These are phyloP conservation scores for Oscheius sp. DNA, from an alignment of 2,888 invertebrate genomes.

Conservation along the genomic window DNA sequence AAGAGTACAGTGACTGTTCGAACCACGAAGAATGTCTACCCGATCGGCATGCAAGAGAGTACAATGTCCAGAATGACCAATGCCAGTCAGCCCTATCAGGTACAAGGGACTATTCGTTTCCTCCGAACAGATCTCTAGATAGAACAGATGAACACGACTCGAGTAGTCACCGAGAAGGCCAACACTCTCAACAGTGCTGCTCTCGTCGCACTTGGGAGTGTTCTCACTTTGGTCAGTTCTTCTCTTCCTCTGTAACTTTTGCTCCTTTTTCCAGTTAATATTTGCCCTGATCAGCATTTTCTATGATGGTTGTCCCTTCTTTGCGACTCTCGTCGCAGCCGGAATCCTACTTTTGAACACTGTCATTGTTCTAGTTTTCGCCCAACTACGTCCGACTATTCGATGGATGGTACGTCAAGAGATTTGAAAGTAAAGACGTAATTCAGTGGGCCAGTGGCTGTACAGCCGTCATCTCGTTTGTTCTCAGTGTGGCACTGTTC, in stretches of 20 bases:
- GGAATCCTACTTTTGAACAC: slow-evolving; percentile 65
- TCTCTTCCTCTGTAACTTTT: background rate
- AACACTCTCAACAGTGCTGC: slow-evolving; percentile 63
- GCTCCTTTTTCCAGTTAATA: slow-evolving; percentile 58
- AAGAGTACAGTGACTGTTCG: slow-evolving; percentile 63
- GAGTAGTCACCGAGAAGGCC: slow-evolving; percentile 65
- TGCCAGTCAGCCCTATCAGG: slow-evolving; percentile 41
- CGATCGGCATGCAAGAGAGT: slow-evolving; percentile 44
- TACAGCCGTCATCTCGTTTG: slow-evolving; percentile 60
- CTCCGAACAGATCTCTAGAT: slow-evolving; percentile 46
- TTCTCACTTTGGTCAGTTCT: slow-evolving; percentile 64
- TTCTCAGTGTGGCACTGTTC: slow-evolving; percentile 66
- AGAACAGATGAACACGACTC: slow-evolving; percentile 68
- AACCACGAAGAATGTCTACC: slow-evolving; percentile 62
- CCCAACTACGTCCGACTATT: slow-evolving; percentile 59
- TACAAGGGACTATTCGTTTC: background rate
- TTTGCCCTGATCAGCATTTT: slow-evolving; percentile 69
- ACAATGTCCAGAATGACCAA: slow-evolving; percentile 35
- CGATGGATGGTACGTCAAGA: slow-evolving; percentile 56
- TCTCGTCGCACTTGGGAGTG: slow-evolving; percentile 65
- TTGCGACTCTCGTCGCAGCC: slow-evolving; percentile 52
- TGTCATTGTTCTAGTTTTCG: slow-evolving; percentile 62
- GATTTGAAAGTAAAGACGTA: background rate
- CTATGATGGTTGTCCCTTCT: slow-evolving; percentile 70
- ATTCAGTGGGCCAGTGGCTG: slow-evolving; percentile 63